A percentile compares a stretch with the other conserved stretches of the same genome.
phyloP scores from a whole-genome alignment of 2,797 vertebrate genomes.

The Todus mexicanus region DNA sequence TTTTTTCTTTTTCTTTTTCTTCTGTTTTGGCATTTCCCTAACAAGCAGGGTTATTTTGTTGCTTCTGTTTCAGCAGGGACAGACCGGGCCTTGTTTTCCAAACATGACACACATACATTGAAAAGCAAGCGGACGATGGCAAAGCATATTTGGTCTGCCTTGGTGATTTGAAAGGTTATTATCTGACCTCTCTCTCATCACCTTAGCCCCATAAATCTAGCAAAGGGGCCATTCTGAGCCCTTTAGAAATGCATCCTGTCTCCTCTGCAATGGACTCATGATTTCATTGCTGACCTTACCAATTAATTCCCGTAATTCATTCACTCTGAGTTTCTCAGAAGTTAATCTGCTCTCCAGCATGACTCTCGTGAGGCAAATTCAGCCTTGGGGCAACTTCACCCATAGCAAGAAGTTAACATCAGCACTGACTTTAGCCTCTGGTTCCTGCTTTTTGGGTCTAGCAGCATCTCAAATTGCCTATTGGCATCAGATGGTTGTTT shows the following conservation, averaged over 20 bases:
- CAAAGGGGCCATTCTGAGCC: background rate
- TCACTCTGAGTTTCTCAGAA: background rate
- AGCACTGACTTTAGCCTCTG: background rate
- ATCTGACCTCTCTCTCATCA: background rate
- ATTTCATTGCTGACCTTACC: background rate
- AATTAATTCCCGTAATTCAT: background rate
- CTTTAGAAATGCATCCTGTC: background rate
- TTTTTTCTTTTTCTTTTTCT: background rate
- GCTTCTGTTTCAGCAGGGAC: slow-evolving; percentile 6
- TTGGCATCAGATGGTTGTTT: background rate
- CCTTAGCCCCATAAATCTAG: slow-evolving; percentile 16
- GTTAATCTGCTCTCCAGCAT: background rate
- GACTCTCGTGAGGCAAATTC: background rate
- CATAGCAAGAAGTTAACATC: background rate
- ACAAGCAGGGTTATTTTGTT: slow-evolving; percentile 22
- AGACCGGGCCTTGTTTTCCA: slow-evolving; percentile 37
- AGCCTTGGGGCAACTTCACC: background rate
- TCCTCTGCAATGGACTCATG: background rate
- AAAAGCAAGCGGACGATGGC: background rate
- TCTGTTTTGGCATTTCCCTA: slow-evolving; percentile 21
- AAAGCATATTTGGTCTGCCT: slow-evolving; percentile 33
- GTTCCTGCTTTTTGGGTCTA: background rate
- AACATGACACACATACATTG: background rate
- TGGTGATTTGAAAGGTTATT: slow-evolving; percentile 11
- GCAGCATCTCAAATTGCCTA: background rate